Evolutionary conservation across 1,140 invertebrate genomes (phyloP), one percentile per base, ranked within the genome.

Genomic region (Trichonephila clavipes): DNA sequence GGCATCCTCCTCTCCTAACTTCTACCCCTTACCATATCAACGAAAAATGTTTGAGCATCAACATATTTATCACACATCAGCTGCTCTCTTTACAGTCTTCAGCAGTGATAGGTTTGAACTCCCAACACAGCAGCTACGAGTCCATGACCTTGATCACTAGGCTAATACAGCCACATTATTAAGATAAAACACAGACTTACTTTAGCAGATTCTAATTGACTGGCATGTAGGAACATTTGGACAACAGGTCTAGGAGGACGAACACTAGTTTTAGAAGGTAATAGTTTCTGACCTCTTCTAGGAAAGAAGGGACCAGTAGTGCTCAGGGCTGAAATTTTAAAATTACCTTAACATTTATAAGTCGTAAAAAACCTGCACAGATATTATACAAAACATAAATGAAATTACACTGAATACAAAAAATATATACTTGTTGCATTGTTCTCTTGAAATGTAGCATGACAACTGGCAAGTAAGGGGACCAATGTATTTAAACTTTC

Each of bases 141-240:
- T 40, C 34, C 34, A 40, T 40, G 34, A 40, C 2, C 34, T 40
- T 40, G 34, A 40, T 4, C 34, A 40, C 34, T 40, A 40, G 34
- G 34, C 2, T 40, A 40, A 40, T 2, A 40, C 1, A 2, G 34
- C 34, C 34, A 40, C 34, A 40, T 40, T 10, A 12, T 51, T 51
- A 51, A 51, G 10, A 51, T 51, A 12, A 51, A 64, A 40, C 3
- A 18, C 18, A 5, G 16, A 28, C 61, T 94, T 96, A 97, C 96
- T 96, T 97, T 97, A 95, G 97, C 96, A 94, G 97, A 96, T 96
- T 97, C 97, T 91, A 98, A 95, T 95, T 97, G 97, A 94, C 97
- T 97, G 93, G 97, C 97, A 16, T 98, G 97, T 21, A 98, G 97
- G 69, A 97, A 97, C 98, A 98, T 98, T 95, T 98, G 98, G 18